A percentile compares a stretch with the other conserved stretches of the same genome.
phyloP scores from a whole-genome alignment of 2,113 vertebrate genomes.

The Crotalus horridus region DNA sequence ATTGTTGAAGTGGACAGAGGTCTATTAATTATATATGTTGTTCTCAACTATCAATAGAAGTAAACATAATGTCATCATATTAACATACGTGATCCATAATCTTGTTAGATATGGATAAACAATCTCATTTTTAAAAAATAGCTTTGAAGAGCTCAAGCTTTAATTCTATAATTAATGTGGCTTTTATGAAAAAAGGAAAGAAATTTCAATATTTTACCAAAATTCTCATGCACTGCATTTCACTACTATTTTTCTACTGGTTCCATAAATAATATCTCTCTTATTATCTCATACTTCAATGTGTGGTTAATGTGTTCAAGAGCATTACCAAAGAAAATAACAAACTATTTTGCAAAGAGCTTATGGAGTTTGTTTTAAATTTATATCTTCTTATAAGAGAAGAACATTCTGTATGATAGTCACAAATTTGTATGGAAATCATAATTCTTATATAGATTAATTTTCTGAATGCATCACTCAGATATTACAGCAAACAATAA shows the following conservation, averaged over 20 bases:
- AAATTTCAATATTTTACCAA: not conserved
- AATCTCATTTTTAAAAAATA: not conserved
- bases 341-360: not conserved
- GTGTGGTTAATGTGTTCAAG: not conserved
- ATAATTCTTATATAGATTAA: not conserved
- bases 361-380: not conserved
- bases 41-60: not conserved
- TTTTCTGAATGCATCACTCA: not conserved
- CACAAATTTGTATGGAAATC: not conserved
- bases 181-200: not conserved
- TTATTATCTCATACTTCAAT: not conserved
- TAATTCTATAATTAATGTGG: not conserved
- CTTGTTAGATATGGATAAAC: not conserved
- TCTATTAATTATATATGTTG: not conserved
- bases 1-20: not conserved
- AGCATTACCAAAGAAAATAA: not conserved
- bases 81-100: not conserved
- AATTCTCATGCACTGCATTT: not conserved
- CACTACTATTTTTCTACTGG: not conserved
- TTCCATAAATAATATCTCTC: not conserved
- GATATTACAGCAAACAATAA: not conserved
- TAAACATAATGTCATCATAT: not conserved
- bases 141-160: not conserved
- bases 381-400: not conserved
- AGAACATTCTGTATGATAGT: not conserved